Base-by-base conservation (phyloP, 1,140 invertebrate species). In the Drosophila prosaltans region DNA sequence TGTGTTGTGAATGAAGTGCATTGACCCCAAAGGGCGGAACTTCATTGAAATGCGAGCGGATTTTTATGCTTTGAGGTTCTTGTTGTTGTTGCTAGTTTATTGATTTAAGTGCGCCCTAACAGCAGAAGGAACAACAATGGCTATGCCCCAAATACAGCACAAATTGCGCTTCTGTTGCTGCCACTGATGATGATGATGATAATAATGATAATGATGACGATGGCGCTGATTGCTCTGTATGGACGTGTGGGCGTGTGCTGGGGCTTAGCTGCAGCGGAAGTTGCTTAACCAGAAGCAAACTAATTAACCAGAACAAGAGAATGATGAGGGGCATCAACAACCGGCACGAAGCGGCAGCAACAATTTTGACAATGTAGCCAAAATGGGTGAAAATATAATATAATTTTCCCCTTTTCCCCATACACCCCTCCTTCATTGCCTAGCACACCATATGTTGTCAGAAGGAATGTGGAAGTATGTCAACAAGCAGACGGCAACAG, bases 11-110 rank as follows among this genome's bases (percentile, higher is more conserved):
- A 85, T 89, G 81, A 85, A 90, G 84, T 89, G 78, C 84, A 90
- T 75, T 89, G 84, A 89, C 81, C 84, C 78, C 64, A 65, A 86
- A 81, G 72, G 80, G 80, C 80, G 80, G 73, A 88, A 88, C 83
- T 88, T 62, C 57, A 88, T 77, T 80, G 70, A 77, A 86, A 88
- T 72, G 68, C 76, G 77, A 83, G 74, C 72, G 68, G 72, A 60
- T 68, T 63, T 72, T 72, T 81, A 51, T 51, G 45, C 45, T 51
- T 8, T 36, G 32, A 36, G 32, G 32, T 36, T 16, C 16, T 16
- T 36, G 32, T 36, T 26, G 45, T 51, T 81, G 80, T 71, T 82
- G 61, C 68, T 78, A 72, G 65, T 82, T 90, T 89, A 89, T 89
- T 90, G 84, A 89, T 89, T 89, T 88, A 89, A 89, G 81, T 90